Evolutionary conservation across 2,888 invertebrate genomes (phyloP), one percentile per base, ranked within the genome.

Genomic region (Harmothoe impar): DNA sequence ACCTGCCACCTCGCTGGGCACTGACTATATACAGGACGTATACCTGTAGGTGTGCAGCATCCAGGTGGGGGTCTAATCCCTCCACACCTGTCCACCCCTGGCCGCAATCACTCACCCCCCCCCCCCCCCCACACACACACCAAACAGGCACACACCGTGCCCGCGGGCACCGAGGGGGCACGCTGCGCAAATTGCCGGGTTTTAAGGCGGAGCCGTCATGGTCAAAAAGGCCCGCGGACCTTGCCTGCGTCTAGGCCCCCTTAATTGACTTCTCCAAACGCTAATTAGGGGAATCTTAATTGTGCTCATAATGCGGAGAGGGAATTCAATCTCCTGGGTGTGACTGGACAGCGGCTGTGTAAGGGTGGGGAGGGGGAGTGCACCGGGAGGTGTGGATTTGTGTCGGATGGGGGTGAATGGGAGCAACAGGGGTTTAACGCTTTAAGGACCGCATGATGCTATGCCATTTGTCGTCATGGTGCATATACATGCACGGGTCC

Each of bases 211-310:
- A n/a, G 72, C 72, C 72, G 31, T 25, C 31, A 29, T 72, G 72
- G 25, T 17, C 72, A 29, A 72, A n/a, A 29, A 29, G 72, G 72
- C 72, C 72, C 29, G 29, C 31, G 72, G 72, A 72, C 25, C 31
- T 62, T 29, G 25, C 31, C 72, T 20, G 1, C 62, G 62, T 29
- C 72, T 72, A 29, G 72, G 25, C 72, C 43, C 43, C 35, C 43
- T 43, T 84, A 84, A 84, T 84, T 84, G 84, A 84, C 84, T 84
- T 51, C 51, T 84, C 35, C 51, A 51, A 51, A 25, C 43, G 84
- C 84, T 84, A 84, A 84, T 84, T 84, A 84, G 29, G 84, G 51
- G 43, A 84, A n/a, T 51, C 84, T 84, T 72, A 84, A 84, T 51
- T 43, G 84, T 84, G 84, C 84, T 33, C n/a, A 84, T 84, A 35